Evolutionary conservation across 2,888 invertebrate genomes (phyloP).

Genomic region (Carabus problematicus): DNA sequence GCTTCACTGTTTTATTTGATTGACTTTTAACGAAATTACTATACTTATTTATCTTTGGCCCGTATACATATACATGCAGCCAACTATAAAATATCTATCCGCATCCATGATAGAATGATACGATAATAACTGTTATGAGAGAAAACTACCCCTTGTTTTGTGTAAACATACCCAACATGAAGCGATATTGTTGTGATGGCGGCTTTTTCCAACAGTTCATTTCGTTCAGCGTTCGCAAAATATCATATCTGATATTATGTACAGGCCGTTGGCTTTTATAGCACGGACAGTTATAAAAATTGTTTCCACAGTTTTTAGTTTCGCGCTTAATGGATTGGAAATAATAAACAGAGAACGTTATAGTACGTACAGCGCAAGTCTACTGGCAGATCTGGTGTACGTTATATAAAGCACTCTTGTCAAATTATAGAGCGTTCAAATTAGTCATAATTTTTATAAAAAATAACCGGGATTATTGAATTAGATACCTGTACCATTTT

Average conservation of each 20-base stretch:
- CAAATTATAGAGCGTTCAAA: too few relatives aligned
- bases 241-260: constrained; percentile 15
- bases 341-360: constrained; percentile 2
- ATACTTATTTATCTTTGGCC: background rate
- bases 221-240: constrained; percentile 16
- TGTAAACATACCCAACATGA: constrained; percentile 24
- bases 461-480: too few relatives aligned
- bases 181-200: constrained; percentile 26
- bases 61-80: background rate
- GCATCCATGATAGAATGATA: background rate
- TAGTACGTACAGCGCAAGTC: too few relatives aligned
- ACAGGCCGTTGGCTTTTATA: constrained; percentile 7
- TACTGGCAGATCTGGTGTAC: too few relatives aligned
- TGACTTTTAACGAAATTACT: too few relatives aligned
- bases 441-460: too few relatives aligned
- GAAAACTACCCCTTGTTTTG: constrained; percentile 28
- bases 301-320: constrained; percentile 19
- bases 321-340: constrained; percentile 9
- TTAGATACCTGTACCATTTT: too few relatives aligned
- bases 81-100: background rate
- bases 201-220: constrained; percentile 26
- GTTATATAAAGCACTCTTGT: too few relatives aligned
- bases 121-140: constrained; percentile 17
- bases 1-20: background rate
- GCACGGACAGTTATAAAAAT: constrained; percentile 12